Percentiles rank a stretch among this genome's conserved stretches.
Conservation (phyloP, 2,888 invertebrate genomes). For the Diaperis boleti region DNA sequence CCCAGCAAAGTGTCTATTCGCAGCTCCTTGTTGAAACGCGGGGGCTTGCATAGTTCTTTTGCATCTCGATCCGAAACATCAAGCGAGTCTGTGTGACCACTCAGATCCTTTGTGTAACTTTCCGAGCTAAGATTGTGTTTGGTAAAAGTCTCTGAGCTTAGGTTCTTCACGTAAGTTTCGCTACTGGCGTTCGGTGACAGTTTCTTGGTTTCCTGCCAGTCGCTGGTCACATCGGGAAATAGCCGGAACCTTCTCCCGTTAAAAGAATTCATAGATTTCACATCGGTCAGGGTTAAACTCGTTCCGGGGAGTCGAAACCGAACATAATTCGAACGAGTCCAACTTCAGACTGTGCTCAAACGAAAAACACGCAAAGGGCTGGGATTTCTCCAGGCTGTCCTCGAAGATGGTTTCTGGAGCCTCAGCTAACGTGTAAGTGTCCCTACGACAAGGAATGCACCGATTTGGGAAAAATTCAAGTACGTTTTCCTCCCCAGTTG, state of each 20-base stretch:
- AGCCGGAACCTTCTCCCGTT: constrained; percentile 3
- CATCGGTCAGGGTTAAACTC: constrained; percentile 46
- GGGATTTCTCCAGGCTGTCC: constrained; percentile 49
- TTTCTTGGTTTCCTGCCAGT: not conserved
- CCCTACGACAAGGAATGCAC: constrained; percentile 24
- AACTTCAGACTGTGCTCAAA: constrained; percentile 43
- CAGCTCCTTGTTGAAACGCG: constrained; percentile 53
- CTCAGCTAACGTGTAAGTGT: constrained; percentile 37
- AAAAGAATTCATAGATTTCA: constrained; percentile 37
- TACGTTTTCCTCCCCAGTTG: constrained; percentile 7
- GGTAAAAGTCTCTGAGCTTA: constrained; percentile 53
- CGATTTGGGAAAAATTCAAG: too few species aligned
- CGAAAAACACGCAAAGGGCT: not conserved
- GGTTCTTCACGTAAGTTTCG: not conserved
- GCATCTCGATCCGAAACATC: not conserved
- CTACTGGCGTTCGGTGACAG: not conserved
- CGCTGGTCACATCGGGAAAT: constrained; percentile 7
- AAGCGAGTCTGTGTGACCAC: constrained; percentile 12
- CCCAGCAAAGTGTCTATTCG: constrained; percentile 48
- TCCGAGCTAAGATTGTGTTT: constrained; percentile 49
- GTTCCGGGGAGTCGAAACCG: constrained; percentile 38
- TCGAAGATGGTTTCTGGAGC: constrained; percentile 41
- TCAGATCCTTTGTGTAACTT: constrained; percentile 30
- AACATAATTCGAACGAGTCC: constrained; percentile 47
- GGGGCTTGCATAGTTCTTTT: not conserved